These are phyloP conservation scores for Ctenopoma multispine DNA, from an alignment of 2,797 vertebrate species.

Conservation along the genomic window DNA sequence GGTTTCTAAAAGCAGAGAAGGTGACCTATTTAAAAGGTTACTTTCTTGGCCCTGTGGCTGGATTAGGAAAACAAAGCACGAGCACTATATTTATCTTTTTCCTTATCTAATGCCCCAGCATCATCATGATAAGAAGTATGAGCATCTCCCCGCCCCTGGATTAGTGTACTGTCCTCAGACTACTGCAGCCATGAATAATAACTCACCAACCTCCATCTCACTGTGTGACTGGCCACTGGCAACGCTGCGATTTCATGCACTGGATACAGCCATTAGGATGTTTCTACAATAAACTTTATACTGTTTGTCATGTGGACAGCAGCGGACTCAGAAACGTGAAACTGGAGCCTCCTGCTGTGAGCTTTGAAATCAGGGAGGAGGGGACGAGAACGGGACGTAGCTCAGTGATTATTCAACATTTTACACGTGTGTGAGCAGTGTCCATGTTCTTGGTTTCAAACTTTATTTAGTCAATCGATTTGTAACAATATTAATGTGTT, in stretches of 20 bases:
- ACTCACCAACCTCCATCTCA: constrained; percentile 59
- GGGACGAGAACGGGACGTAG: neutral
- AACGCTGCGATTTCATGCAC: constrained; percentile 72
- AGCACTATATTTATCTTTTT: constrained; percentile 78
- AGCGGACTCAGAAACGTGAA: constrained; percentile 11
- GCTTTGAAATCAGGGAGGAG: neutral
- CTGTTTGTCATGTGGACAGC: constrained; percentile 28
- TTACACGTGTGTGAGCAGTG: no score
- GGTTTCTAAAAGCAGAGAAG: constrained; percentile 63
- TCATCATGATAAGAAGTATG: constrained; percentile 75
- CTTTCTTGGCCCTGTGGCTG: constrained; percentile 74
- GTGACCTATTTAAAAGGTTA: constrained; percentile 84
- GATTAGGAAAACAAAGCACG: constrained; percentile 80
- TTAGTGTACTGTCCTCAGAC: constrained; percentile 70
- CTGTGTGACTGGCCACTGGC: constrained; percentile 70
- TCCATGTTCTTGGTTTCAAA: no score
- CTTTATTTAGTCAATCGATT: no score
- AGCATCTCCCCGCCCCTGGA: constrained; percentile 70
- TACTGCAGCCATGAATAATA: constrained; percentile 64
- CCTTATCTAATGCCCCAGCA: constrained; percentile 74
- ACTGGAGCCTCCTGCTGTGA: constrained; percentile 4
- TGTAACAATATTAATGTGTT: no score
- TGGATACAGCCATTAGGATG: constrained; percentile 66
- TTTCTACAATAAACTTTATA: constrained; percentile 53
- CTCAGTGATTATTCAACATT: neutral